Conservation (phyloP, 2,113 vertebrate species). For the Entelurus aequoreus region DNA sequence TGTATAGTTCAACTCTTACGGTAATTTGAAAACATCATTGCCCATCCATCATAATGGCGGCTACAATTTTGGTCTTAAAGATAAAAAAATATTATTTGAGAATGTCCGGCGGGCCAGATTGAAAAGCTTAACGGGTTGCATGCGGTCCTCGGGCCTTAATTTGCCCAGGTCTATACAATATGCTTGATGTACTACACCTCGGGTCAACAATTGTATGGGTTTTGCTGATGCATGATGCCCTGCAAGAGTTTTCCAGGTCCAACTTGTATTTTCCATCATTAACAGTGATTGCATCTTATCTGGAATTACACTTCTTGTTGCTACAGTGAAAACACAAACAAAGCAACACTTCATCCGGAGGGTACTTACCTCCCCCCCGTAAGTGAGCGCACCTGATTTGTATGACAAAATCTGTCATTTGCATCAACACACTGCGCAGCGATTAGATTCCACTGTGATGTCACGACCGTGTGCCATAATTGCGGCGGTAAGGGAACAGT, state of each 20-base stretch:
- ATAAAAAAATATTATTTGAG: no score
- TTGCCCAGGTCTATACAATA: no score
- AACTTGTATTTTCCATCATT: slow-evolving; percentile 5
- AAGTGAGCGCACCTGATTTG: slow-evolving; percentile 1
- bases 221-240: not conserved
- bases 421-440: not conserved
- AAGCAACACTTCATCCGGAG: not conserved
- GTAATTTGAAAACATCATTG: no score
- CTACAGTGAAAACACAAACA: slow-evolving; percentile 1
- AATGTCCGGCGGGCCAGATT: no score
- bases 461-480: not conserved
- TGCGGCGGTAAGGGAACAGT: not conserved
- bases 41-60: no score
- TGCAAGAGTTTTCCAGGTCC: slow-evolving; percentile 1
- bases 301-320: slow-evolving; percentile 4
- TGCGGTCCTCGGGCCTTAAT: no score
- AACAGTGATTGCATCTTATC: slow-evolving; percentile 8
- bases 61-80: no score
- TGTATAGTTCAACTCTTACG: no score
- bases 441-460: slow-evolving; percentile 9
- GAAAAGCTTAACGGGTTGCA: no score
- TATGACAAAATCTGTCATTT: slow-evolving; percentile 6
- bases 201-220: no score
- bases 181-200: no score
- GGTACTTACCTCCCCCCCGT: not conserved